Conservation (phyloP, 2,888 invertebrate species). For the Ptychoptera contaminata region DNA sequence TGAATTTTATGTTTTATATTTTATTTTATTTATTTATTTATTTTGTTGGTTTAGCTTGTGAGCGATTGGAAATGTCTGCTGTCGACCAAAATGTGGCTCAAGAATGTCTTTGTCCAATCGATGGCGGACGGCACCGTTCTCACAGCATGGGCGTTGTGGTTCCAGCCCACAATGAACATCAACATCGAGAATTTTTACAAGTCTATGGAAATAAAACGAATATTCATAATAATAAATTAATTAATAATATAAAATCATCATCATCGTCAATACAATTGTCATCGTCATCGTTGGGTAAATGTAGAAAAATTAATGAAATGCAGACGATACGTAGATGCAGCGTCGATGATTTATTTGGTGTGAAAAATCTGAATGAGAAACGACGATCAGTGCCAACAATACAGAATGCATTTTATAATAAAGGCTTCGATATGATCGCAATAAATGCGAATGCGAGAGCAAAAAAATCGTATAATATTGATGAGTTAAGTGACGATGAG, state of each 20-base stretch:
- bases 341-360: too few species aligned
- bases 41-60: neutral
- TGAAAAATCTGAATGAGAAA: neutral
- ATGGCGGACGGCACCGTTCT: neutral
- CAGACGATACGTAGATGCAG: too few species aligned
- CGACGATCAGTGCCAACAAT: conserved; percentile 7
- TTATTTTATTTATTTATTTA: neutral
- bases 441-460: too few species aligned
- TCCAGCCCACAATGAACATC: neutral
- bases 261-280: too few species aligned
- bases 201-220: too few species aligned
- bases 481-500: too few species aligned
- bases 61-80: neutral
- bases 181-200: neutral
- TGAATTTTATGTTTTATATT: neutral
- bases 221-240: too few species aligned
- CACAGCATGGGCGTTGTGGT: neutral
- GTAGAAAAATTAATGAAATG: neutral
- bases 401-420: conserved; percentile 7
- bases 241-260: too few species aligned
- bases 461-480: too few species aligned
- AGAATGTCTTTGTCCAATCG: neutral
- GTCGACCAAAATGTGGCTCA: neutral
- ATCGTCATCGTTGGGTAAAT: neutral
- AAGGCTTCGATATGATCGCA: conserved; percentile 6